phyloP scores from a whole-genome alignment of 2,797 vertebrate genomes.

The Thaleichthys pacificus region DNA sequence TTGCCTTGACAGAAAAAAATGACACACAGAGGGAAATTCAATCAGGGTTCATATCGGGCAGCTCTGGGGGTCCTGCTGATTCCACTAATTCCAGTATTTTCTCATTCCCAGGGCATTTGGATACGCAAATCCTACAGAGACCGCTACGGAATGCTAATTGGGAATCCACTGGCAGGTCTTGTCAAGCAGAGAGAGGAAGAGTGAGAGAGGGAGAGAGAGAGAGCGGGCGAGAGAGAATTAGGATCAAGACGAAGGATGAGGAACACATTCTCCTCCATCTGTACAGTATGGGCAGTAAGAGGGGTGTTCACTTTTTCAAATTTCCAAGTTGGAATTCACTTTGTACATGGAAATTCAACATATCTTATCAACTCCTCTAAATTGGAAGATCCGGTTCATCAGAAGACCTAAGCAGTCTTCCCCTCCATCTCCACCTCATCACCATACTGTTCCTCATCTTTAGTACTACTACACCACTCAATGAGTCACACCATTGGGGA shows the following conservation, averaged over 20 bases:
- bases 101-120: constrained; percentile 31
- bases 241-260: neutral
- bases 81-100: constrained; percentile 46
- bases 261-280: neutral
- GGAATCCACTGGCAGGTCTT: constrained; percentile 22
- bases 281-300: no score
- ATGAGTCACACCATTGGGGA: no score
- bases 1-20: constrained; percentile 24
- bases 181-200: constrained; percentile 17
- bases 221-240: constrained; percentile 6
- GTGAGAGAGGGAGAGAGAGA: constrained; percentile 6
- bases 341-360: no score
- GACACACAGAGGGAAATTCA: constrained; percentile 35
- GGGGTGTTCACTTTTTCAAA: no score
- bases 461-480: no score
- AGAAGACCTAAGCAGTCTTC: no score
- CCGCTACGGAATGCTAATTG: constrained; percentile 41
- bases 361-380: no score
- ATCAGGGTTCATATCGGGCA: constrained; percentile 39
- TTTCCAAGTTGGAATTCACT: no score
- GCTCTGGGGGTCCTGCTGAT: constrained; percentile 40
- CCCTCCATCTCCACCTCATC: no score
- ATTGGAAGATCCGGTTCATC: no score
- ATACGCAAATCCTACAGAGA: constrained; percentile 32
- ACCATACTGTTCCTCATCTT: no score